A percentile compares a stretch with the other conserved stretches of the same genome.
Evolutionary conservation across 2,797 vertebrate species (phyloP).

Genomic region (Aldrovandia affinis): DNA sequence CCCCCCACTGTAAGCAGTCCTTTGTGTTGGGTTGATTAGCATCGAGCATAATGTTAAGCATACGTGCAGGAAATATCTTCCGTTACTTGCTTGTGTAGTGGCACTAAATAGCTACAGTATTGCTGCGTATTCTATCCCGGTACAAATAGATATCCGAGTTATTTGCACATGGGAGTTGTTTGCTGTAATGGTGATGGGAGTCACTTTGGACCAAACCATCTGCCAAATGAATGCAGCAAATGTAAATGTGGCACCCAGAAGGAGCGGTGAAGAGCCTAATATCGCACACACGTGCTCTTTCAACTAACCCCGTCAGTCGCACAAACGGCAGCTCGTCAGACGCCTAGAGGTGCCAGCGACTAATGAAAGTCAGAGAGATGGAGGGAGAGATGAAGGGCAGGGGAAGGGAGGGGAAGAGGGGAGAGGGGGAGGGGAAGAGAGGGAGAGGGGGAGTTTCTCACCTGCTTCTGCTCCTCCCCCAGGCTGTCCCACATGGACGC

Average conservation of each 20-base stretch:
- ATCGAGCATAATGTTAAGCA: neutral
- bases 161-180: conserved; percentile 11
- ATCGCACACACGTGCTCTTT: neutral
- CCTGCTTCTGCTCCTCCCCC: conserved; percentile 97
- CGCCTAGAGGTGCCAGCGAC: neutral
- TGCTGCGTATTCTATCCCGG: neutral
- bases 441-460: conserved; percentile 54
- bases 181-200: neutral
- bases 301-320: neutral
- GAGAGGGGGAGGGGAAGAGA: neutral
- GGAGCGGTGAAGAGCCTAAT: neutral
- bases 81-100: neutral
- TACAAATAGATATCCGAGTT: neutral
- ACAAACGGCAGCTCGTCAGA: neutral
- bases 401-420: neutral
- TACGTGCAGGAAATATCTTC: neutral
- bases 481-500: conserved; percentile 98
- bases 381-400: no score
- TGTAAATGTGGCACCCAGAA: neutral
- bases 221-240: neutral
- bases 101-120: neutral
- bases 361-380: neutral
- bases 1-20: no score
- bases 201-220: neutral
- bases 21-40: neutral